Base-by-base conservation (phyloP, 2,888 invertebrate species). In the Mamestra brassicae region DNA sequence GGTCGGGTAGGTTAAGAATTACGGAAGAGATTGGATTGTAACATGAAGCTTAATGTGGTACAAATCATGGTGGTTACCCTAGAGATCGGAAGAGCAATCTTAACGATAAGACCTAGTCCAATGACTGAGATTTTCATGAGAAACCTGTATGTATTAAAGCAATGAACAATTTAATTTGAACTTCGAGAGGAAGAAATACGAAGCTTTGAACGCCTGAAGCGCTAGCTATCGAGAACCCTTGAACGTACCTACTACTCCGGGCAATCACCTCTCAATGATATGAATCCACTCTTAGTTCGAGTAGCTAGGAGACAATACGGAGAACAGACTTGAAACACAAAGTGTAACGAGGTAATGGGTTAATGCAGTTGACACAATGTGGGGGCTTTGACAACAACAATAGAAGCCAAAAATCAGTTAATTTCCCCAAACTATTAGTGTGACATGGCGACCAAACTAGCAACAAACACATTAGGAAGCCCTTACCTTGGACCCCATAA, bases 391-490 rank as follows among this genome's bases (percentile, higher is more conserved):
- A 26, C 10, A 42, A 36, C 6, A 57, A 15, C 50, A 45, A 26
- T 26, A 26, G 17, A 61, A 2, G 47, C 3, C 17, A 47, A 67
- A 68, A 65, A 78, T 67, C 45, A 7, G n/a, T 55, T 10, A 8
- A 42, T 52, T 81, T 55, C 10, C 26, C 60, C 52, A 6, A 62
- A 50, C 63, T 81, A 68, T 58, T 42, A 68, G 55, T 65, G 50
- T 70, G 66, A 67, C 71, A 76, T 60, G 60, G 50, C 11, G 61
- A 68, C 74, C 62, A 70, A 81, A 74, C 64, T 80, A 69, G 62
- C 26, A 42, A 57, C 71, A 61, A 64, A 65, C 71, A 78, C 76
- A 85, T 82, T 58, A 85, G 66, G 45, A 66, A 38, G 26, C 58
- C 60, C 38, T 64, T 60, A 50, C 58, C 47, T 72, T 62, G 47